Conservation (phyloP, 2,797 vertebrate genomes). For the Merluccius polli region DNA sequence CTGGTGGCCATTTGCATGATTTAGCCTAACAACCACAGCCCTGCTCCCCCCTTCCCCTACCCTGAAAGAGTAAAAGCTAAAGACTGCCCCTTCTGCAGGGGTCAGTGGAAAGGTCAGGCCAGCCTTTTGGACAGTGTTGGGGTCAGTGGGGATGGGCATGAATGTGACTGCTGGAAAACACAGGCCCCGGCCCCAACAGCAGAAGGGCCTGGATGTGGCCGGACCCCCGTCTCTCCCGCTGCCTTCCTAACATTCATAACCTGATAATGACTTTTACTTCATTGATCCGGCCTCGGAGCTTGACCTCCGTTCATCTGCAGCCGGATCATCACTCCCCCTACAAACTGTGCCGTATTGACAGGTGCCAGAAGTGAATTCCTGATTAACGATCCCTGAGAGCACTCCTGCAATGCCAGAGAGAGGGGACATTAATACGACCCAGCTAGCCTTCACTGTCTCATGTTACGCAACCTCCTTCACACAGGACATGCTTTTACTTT, state of each 20-base stretch:
- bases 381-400: conserved; percentile 49
- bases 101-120: conserved; percentile 68
- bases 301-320: conserved; percentile 43
- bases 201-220: conserved; percentile 32
- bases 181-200: conserved; percentile 42
- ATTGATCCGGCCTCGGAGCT: conserved; percentile 64
- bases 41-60: conserved; percentile 37
- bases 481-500: neutral
- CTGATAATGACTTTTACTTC: conserved; percentile 67
- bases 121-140: conserved; percentile 57
- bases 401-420: conserved; percentile 2
- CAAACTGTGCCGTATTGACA: conserved; percentile 57
- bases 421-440: conserved; percentile 4
- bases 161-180: conserved; percentile 38
- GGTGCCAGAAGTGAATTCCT: conserved; percentile 49
- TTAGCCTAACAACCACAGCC: conserved; percentile 34
- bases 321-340: conserved; percentile 44
- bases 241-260: conserved; percentile 57
- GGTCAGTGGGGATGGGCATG: conserved; percentile 69
- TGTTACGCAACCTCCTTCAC: conserved; percentile 37
- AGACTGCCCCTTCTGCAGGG: conserved; percentile 38
- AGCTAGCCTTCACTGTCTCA: conserved; percentile 42
- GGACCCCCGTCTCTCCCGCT: conserved; percentile 33
- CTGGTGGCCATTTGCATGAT: conserved; percentile 30
- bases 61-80: no score